A percentile compares a stretch with the other conserved stretches of the same genome.
These are phyloP conservation scores for Oophaga pumilio DNA, from an alignment of 2,113 vertebrate genomes.

Conservation along the genomic window DNA sequence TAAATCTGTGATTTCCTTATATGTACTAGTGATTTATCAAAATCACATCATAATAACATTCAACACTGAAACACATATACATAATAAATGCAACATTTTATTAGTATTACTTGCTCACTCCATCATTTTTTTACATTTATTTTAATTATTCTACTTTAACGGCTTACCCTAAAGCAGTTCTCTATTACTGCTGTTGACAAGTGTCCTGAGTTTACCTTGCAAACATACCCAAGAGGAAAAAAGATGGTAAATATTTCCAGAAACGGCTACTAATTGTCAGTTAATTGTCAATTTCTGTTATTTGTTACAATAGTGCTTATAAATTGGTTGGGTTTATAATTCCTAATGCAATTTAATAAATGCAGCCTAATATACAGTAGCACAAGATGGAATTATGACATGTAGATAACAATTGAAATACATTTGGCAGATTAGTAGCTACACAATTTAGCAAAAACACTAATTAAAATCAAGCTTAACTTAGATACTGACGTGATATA, in stretches of 20 bases:
- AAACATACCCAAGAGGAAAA: not conserved
- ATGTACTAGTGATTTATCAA: not conserved
- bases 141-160: not conserved
- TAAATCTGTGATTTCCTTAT: not conserved
- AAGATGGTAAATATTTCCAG: not conserved
- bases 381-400: too few species aligned
- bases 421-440: not conserved
- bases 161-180: not conserved
- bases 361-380: not conserved
- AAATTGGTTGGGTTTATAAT: not conserved
- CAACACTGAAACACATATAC: not conserved
- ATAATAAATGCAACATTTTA: not conserved
- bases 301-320: not conserved
- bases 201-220: not conserved
- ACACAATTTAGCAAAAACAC: not conserved
- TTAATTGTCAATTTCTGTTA: not conserved
- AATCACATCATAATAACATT: not conserved
- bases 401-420: too few species aligned
- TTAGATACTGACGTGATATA: too few species aligned
- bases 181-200: not conserved
- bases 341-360: not conserved
- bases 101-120: not conserved
- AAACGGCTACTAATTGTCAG: not conserved
- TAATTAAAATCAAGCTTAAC: too few species aligned
- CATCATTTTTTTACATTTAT: not conserved